Percentiles rank a stretch among this genome's conserved stretches.
phyloP scores from a whole-genome alignment of 2,113 vertebrate genomes.

The Pardalotus punctatus region DNA sequence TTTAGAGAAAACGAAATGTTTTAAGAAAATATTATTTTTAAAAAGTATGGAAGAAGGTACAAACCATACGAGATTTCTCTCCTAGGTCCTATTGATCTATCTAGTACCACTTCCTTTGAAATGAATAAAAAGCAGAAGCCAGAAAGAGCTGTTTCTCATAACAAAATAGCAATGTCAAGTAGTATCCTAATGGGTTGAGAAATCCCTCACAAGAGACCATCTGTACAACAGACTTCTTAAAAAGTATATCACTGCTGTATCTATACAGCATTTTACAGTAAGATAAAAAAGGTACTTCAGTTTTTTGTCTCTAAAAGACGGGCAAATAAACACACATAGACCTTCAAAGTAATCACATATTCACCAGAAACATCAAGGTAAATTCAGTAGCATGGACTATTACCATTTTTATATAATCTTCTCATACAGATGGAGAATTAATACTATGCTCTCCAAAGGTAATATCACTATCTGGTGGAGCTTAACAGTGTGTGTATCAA shows the following conservation, averaged over 20 bases:
- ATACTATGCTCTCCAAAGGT: background rate
- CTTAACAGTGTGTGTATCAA: background rate
- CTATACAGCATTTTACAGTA: background rate
- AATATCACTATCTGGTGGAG: background rate
- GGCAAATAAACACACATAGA: background rate
- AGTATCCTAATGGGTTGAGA: background rate
- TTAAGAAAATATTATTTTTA: background rate
- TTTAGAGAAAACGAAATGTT: background rate
- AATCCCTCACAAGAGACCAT: background rate
- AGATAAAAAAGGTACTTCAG: background rate
- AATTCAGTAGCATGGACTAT: background rate
- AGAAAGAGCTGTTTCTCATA: background rate
- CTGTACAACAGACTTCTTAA: background rate
- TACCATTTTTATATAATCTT: background rate
- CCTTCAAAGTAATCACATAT: background rate
- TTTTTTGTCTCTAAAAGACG: background rate
- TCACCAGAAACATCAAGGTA: background rate
- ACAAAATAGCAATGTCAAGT: background rate
- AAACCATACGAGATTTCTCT: background rate
- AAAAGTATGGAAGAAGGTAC: background rate
- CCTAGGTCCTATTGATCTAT: background rate
- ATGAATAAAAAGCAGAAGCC: background rate
- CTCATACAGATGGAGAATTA: background rate
- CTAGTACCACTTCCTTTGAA: background rate
- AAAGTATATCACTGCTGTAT: background rate